Percentiles rank a stretch among this genome's conserved stretches.
These are phyloP conservation scores for Ruditapes philippinarum DNA, from an alignment of 1,140 invertebrate genomes.

Conservation along the genomic window DNA sequence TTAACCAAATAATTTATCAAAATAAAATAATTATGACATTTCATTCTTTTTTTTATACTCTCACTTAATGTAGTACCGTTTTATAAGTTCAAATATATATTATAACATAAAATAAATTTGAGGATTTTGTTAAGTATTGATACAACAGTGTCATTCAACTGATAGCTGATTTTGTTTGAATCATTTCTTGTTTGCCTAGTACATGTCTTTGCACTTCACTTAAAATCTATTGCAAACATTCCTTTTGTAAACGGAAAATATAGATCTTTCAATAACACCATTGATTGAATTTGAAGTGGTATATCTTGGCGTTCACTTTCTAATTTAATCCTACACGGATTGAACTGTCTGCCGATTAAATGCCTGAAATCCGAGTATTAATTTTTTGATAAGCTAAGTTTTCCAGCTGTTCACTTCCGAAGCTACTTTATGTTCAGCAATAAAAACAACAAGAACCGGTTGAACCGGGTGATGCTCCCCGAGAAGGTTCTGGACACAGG, in stretches of 20 bases:
- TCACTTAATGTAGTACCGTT: background rate
- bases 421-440: background rate
- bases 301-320: conserved; percentile 1
- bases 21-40: too few species aligned
- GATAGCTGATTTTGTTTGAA: background rate
- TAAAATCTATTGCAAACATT: conserved; percentile 22
- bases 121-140: background rate
- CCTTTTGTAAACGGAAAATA: conserved; percentile 3
- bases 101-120: background rate
- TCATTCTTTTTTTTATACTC: too few species aligned
- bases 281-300: conserved; percentile 3
- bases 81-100: background rate
- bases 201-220: background rate
- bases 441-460: too few species aligned
- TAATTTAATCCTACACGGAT: conserved; percentile 4
- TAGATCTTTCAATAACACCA: conserved; percentile 24
- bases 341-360: background rate
- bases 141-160: background rate
- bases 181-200: background rate
- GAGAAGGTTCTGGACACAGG: too few species aligned
- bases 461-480: too few species aligned
- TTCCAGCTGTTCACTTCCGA: background rate
- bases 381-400: conserved; percentile 4
- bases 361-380: conserved; percentile 6
- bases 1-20: too few species aligned